Percentiles rank a stretch among this genome's conserved stretches.
phyloP scores from a whole-genome alignment of 2,797 vertebrate species.

The Ctenopoma multispine region DNA sequence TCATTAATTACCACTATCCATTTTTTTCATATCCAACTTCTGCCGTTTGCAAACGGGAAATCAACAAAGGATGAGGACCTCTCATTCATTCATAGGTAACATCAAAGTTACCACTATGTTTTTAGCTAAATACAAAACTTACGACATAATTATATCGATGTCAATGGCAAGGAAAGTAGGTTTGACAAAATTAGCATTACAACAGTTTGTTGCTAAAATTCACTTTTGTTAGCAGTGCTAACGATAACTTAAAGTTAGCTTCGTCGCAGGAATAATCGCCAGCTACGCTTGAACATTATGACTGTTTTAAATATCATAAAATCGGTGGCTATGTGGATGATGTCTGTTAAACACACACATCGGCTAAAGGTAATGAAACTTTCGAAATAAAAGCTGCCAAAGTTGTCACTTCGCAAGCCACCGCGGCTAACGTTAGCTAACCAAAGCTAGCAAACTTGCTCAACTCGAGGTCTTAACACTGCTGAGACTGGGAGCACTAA shows the following conservation, averaged over 20 bases:
- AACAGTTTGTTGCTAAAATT: not conserved
- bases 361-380: rapidly evolving
- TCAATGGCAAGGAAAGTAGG: not conserved
- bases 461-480: constrained; percentile 21
- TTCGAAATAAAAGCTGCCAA: rapidly evolving
- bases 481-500: not conserved
- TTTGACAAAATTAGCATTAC: not conserved
- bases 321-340: rapidly evolving
- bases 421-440: constrained; percentile 10
- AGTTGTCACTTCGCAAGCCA: not conserved
- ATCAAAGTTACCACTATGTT: rapidly evolving
- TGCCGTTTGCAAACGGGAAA: too few relatives aligned
- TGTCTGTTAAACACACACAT: rapidly evolving
- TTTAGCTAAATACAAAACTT: not conserved
- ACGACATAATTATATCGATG: rapidly evolving
- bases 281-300: too few relatives aligned
- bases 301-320: too few relatives aligned
- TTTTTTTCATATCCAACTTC: too few relatives aligned
- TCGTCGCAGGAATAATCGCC: not conserved
- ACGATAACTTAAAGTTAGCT: constrained; percentile 1
- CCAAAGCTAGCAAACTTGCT: constrained; percentile 43
- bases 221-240: constrained; percentile 4
- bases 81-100: constrained; percentile 6
- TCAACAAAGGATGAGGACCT: too few relatives aligned
- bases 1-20: too few relatives aligned